Base-by-base conservation (phyloP, 2,113 vertebrate genomes). In the Macquaria ambigua region DNA sequence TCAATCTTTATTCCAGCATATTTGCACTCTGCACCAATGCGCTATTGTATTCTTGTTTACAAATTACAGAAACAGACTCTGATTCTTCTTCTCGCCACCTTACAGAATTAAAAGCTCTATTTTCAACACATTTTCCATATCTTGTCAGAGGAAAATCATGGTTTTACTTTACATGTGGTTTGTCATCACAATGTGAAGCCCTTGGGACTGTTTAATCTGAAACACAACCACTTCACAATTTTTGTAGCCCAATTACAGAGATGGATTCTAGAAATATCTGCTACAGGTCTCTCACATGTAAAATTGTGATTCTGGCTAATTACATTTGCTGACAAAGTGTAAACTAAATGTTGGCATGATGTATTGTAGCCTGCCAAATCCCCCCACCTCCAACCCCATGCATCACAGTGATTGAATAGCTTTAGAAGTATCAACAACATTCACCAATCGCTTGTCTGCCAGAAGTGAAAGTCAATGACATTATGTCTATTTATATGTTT, bases 401-500 rank as follows among this genome's bases (percentile, higher is more conserved):
- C 83, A 87, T 91, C 89, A 84, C 48, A 52, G 21, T 92, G 85
- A 93, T 90, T 91, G 80, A 94, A 91, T 86, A 81, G 74, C 82
- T 89, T 86, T 77, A 61, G 67, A 72, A 50, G 70, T 72, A 84
- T 87, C 83, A 87, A 82, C 89, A 89, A 82, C 70, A 77, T 85
- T 86, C 83, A 83, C 86, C 83, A 81, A 90, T 87, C 37, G 25
- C 81, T 87, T 87, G 83, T 84, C 83, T 81, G 85, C 85, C 90
- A 88, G 68, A 43, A 85, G 74, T 81, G 80, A 90, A 92, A 82
- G 85, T 86, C 90, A 87, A 92, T 81, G 88, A 87, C 89, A 90
- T 90, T 88, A 90, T 77, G 64, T 85, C 83, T 87, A 77, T 93
- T 92, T 86, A 90, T 86, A 83, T 84, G 81, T 90, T 92, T 90